Conservation (phyloP, 1,140 invertebrate species). For the Dendroctonus valens region DNA sequence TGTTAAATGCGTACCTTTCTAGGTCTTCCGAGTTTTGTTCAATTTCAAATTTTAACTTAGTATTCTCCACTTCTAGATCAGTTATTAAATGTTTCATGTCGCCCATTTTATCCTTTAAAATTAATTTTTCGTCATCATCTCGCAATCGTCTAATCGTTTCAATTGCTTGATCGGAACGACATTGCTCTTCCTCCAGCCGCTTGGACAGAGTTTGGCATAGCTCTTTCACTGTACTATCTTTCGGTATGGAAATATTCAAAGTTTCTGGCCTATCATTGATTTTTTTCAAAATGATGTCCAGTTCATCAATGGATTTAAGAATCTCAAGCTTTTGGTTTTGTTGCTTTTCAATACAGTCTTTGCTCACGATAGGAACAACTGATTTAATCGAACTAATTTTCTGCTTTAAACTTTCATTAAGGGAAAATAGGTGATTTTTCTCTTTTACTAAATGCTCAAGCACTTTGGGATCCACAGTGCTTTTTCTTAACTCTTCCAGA, state of each 20-base stretch:
- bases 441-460: constrained; percentile 28
- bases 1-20: constrained; percentile 15
- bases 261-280: constrained; percentile 26
- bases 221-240: constrained; percentile 19
- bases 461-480: constrained; percentile 25
- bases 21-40: constrained; percentile 31
- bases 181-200: constrained; percentile 33
- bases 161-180: constrained; percentile 24
- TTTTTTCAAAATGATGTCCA: constrained; percentile 29
- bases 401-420: constrained; percentile 34
- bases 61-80: constrained; percentile 36
- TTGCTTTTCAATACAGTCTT: constrained; percentile 15
- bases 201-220: constrained; percentile 24
- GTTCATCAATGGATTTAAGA: constrained; percentile 29
- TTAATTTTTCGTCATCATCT: constrained; percentile 35
- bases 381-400: constrained; percentile 29
- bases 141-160: constrained; percentile 32
- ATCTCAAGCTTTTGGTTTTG: constrained; percentile 25
- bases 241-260: constrained; percentile 28
- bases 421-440: constrained; percentile 26
- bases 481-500: constrained; percentile 25
- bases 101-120: constrained; percentile 32
- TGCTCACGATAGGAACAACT: neutral
- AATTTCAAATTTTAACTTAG: constrained; percentile 34
- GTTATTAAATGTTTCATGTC: constrained; percentile 34